Evolutionary conservation across 2,797 vertebrate species (phyloP).

Genomic region (Enteromius paludinosus): DNA sequence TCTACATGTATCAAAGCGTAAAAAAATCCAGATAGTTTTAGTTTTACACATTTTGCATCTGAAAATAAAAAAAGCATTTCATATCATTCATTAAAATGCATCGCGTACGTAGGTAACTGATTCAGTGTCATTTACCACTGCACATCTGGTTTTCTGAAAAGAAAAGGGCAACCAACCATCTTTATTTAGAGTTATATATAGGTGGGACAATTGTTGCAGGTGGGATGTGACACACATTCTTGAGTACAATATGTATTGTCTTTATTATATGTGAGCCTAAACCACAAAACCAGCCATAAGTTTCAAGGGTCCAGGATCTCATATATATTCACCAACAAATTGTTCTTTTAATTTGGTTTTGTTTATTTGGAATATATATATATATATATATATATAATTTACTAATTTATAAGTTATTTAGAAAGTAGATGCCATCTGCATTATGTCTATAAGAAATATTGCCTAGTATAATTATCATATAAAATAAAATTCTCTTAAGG

Average conservation of each 20-base stretch:
- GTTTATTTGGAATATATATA: not conserved
- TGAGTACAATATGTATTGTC: not conserved
- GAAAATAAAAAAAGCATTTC: not conserved
- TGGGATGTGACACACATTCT: not conserved
- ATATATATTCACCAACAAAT: no score
- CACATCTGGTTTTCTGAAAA: not conserved
- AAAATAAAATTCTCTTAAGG: not conserved
- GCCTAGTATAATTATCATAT: not conserved
- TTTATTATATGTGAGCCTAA: not conserved
- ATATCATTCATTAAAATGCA: not conserved
- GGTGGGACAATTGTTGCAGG: slow-evolving; percentile 21
- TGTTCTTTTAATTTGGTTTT: not conserved
- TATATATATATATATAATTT: not conserved
- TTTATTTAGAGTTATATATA: not conserved
- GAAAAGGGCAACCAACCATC: not conserved
- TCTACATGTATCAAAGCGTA: not conserved
- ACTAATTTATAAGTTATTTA: not conserved
- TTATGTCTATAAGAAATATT: not conserved
- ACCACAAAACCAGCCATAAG: not conserved
- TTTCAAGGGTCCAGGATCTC: no score
- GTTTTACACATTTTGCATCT: not conserved
- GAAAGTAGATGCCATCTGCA: not conserved
- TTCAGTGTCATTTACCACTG: not conserved
- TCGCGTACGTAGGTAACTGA: not conserved
- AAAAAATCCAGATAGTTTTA: not conserved